Percentiles rank a stretch among this genome's conserved stretches.
Evolutionary conservation across 2,113 vertebrate species (phyloP).

Genomic region (Regulus satrapa): DNA sequence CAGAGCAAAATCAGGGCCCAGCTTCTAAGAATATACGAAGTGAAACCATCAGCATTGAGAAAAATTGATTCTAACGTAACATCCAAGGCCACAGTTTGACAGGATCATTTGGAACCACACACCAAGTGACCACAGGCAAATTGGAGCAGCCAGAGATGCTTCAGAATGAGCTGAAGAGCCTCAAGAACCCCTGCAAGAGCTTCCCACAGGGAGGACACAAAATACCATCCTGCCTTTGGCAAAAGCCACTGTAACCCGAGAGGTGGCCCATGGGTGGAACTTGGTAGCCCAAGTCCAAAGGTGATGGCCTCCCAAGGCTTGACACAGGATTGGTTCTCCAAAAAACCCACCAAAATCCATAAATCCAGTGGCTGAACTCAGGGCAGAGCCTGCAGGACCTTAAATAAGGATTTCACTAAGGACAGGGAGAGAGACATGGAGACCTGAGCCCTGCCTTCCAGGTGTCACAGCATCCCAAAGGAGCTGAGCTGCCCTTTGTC

Average conservation of each 20-base stretch:
- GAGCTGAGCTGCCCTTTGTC: not conserved
- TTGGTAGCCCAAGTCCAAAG: not conserved
- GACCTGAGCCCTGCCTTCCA: not conserved
- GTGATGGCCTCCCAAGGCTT: not conserved
- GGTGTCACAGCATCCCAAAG: not conserved
- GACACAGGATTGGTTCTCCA: not conserved
- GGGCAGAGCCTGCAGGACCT: not conserved
- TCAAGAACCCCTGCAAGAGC: not conserved
- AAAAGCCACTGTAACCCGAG: not conserved
- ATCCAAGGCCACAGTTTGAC: not conserved
- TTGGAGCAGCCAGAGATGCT: not conserved
- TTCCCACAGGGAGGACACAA: not conserved
- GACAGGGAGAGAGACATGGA: fast-evolving
- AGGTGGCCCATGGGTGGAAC: not conserved
- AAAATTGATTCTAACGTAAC: not conserved
- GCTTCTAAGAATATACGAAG: not conserved
- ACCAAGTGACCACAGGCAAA: not conserved
- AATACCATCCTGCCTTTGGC: not conserved
- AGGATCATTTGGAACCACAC: not conserved
- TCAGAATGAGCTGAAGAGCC: not conserved
- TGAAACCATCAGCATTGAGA: not conserved
- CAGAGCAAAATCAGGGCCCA: not conserved
- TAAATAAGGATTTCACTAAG: not conserved
- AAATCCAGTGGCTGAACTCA: not conserved
- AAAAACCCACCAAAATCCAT: not conserved